Evolutionary conservation across 1,140 invertebrate genomes (phyloP).

Genomic region (Diabrotica virgifera): DNA sequence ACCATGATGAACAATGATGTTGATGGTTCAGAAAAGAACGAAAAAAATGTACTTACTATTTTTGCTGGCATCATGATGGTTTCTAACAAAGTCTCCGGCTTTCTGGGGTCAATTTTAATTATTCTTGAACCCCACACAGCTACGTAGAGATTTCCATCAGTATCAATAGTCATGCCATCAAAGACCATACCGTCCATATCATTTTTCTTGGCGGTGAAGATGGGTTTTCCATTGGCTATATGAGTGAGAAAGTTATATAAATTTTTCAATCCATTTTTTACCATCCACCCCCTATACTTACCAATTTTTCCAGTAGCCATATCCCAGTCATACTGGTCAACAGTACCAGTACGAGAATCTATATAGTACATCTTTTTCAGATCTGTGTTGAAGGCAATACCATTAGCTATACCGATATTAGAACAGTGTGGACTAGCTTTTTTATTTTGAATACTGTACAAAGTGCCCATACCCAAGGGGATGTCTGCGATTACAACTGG

Average conservation of each 20-base stretch:
- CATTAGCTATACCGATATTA: conserved; percentile 65
- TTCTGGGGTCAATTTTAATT: conserved; percentile 45
- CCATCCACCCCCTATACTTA: background rate
- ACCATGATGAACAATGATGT: conserved; percentile 49
- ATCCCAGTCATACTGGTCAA: conserved; percentile 73
- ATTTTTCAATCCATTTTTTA: background rate
- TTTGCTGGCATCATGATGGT: conserved; percentile 39
- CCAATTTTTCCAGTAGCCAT: conserved; percentile 61
- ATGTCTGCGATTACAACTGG: conserved; percentile 10
- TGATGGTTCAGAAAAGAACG: background rate
- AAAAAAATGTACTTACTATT: conserved; percentile 32
- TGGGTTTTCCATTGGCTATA: conserved; percentile 32
- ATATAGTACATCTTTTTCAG: conserved; percentile 71
- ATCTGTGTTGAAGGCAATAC: conserved; percentile 70
- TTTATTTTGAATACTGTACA: conserved; percentile 13
- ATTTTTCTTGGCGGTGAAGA: conserved; percentile 33
- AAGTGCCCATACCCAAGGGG: conserved; percentile 12
- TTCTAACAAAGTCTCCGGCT: conserved; percentile 39
- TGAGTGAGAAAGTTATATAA: conserved; percentile 2
- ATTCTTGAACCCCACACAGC: conserved; percentile 52
- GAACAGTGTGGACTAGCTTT: conserved; percentile 46
- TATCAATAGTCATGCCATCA: conserved; percentile 70
- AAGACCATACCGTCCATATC: conserved; percentile 48
- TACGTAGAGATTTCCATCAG: conserved; percentile 63
- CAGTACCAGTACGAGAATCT: conserved; percentile 62